Evolutionary conservation across 2,797 vertebrate genomes (phyloP), one percentile per base, ranked within the genome.

Genomic region (Galago senegalensis): DNA sequence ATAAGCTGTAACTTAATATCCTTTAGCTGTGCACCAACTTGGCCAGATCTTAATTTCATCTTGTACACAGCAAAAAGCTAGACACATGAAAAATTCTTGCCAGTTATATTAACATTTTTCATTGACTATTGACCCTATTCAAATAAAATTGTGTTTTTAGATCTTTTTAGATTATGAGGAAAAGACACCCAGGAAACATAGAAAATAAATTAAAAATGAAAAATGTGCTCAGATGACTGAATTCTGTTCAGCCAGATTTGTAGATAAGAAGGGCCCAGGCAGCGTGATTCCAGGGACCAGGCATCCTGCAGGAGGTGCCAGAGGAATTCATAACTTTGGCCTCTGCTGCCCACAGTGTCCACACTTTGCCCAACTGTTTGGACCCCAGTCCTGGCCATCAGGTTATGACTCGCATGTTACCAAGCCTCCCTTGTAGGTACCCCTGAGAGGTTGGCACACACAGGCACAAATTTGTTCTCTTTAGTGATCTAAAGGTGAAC

Each of bases 121-220:
- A 77, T 75, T 86, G 63, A 75, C 89, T 86, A 63, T 63, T 21
- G 27, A 94, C 37, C 87, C 65, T 92, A 84, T 94, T 53, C 82
- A 94, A 94, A 87, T 83, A 21, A 82, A 61, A 69, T 58, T 95
- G 92, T 91, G 53, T 23, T 95, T 94, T 94, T 93, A 86, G 6
- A 81, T 87, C 23, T 89, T 77, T 93, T 79, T 91, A 84, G 23
- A 80, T 96, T 87, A 23, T 93, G 56, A 34, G 53, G 53, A 88
- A 29, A 69, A 94, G 72, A 92, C 23, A 60, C 94, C 37, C 12
- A 73, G 31, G 67, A 91, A 49, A 91, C 89, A 61, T 46, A 72
- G 46, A 61, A 94, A 94, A 72, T 89, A 93, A 93, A 61, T 91
- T 72, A 77, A 95, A 89, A 92, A 56, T 43, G 29, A 46, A 90